A percentile compares a stretch with the other conserved stretches of the same genome.
These are phyloP conservation scores for Adoxophyes honmai DNA, from an alignment of 1,140 invertebrate species.

Conservation along the genomic window DNA sequence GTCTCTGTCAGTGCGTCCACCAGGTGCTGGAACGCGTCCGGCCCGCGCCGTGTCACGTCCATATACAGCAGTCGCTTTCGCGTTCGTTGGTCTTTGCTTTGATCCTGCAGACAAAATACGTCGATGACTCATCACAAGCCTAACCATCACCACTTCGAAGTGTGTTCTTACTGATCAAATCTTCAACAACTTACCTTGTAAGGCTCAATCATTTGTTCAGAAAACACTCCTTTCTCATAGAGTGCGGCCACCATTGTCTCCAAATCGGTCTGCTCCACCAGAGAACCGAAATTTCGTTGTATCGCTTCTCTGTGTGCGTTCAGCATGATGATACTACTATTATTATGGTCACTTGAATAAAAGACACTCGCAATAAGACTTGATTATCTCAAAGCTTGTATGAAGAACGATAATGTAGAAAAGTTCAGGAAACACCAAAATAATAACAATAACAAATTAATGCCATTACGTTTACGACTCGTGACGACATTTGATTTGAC, in stretches of 20 bases:
- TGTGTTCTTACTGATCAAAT: too few species aligned
- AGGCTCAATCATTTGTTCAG: slow-evolving; percentile 64
- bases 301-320: slow-evolving; percentile 57
- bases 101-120: slow-evolving; percentile 32
- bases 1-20: slow-evolving; percentile 56
- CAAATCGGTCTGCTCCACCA: slow-evolving; percentile 66
- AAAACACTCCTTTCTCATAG: slow-evolving; percentile 69
- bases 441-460: too few species aligned
- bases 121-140: not conserved
- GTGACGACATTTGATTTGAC: too few species aligned
- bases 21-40: slow-evolving; percentile 60
- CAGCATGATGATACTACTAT: slow-evolving; percentile 37
- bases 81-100: slow-evolving; percentile 36
- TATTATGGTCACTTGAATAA: too few species aligned
- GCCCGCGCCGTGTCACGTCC: slow-evolving; percentile 59
- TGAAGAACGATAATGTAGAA: too few species aligned
- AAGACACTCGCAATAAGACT: too few species aligned
- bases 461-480: too few species aligned
- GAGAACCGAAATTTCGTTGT: slow-evolving; percentile 54
- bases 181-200: slow-evolving; percentile 45
- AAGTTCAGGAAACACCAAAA: too few species aligned
- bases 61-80: slow-evolving; percentile 55
- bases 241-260: slow-evolving; percentile 54
- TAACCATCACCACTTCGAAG: not conserved
- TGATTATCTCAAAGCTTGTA: too few species aligned